Conservation (phyloP, 2,888 invertebrate genomes). For the Pristionchus entomophagus region DNA sequence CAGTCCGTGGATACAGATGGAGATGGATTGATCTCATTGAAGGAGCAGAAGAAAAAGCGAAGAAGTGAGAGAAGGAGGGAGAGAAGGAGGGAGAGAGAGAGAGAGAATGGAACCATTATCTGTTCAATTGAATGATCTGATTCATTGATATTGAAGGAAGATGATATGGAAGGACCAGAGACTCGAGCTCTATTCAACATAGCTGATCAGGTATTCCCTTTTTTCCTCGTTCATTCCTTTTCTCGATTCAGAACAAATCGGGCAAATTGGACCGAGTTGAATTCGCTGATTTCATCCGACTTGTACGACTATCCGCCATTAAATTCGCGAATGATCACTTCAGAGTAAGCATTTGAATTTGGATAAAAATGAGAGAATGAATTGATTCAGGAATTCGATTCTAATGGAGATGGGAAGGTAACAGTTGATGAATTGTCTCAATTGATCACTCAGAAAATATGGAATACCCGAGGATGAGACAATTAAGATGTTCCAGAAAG, state of each 20-base stretch:
- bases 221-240: neutral
- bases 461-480: conserved; percentile 65
- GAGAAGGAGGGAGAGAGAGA: conserved; percentile 50
- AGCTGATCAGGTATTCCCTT: conserved; percentile 68
- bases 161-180: conserved; percentile 72
- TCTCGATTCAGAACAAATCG: conserved; percentile 66
- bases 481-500: conserved; percentile 66
- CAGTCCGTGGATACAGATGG: conserved; percentile 59
- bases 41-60: conserved; percentile 65
- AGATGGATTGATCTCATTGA: conserved; percentile 65
- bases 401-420: conserved; percentile 68
- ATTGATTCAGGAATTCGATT: conserved; percentile 67
- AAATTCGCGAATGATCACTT: conserved; percentile 74
- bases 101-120: neutral
- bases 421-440: conserved; percentile 69
- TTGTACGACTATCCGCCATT: conserved; percentile 72
- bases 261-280: conserved; percentile 73
- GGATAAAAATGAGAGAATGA: no score
- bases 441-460: conserved; percentile 72
- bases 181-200: conserved; percentile 70
- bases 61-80: conserved; percentile 48
- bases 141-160: conserved; percentile 54
- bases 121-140: neutral
- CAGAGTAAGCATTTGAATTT: conserved; percentile 58
- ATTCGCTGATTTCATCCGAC: conserved; percentile 72